These are phyloP conservation scores for Aplodontia rufa DNA, from an alignment of 2,113 vertebrate genomes.

Conservation along the genomic window DNA sequence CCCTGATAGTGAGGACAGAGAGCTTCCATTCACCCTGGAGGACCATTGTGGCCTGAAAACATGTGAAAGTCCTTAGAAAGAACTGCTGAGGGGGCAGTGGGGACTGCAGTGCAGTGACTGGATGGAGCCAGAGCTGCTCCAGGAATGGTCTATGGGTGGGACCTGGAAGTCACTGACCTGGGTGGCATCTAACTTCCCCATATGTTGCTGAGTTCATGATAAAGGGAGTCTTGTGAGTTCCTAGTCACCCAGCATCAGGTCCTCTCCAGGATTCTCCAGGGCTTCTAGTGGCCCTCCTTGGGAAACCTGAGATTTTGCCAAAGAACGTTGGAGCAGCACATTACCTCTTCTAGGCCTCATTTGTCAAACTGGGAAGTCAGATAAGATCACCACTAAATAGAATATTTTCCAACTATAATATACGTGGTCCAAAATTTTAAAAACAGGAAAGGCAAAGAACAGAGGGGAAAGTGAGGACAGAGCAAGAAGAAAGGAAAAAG, in stretches of 20 bases:
- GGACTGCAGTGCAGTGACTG: not conserved
- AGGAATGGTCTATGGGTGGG: not conserved
- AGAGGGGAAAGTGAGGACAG: no score
- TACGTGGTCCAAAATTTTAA: not conserved
- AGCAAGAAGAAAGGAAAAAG: no score
- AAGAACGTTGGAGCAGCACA: not conserved
- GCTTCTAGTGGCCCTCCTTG: fast-evolving
- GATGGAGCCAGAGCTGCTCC: not conserved
- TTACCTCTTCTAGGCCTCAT: not conserved
- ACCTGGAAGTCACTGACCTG: not conserved
- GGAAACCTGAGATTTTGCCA: not conserved
- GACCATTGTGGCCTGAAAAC: not conserved
- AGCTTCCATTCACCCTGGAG: no score
- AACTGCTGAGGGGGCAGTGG: no score
- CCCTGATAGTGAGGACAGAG: not conserved
- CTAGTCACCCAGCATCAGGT: no score
- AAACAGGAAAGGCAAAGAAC: not conserved
- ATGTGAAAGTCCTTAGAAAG: not conserved
- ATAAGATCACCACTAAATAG: not conserved
- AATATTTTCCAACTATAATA: not conserved
- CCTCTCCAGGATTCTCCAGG: not conserved
- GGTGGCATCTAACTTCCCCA: not conserved
- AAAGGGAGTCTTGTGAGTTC: not conserved
- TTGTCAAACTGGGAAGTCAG: not conserved
- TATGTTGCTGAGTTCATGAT: not conserved